Conservation (phyloP, 2,113 vertebrate genomes). For the Myotis yumanensis region DNA sequence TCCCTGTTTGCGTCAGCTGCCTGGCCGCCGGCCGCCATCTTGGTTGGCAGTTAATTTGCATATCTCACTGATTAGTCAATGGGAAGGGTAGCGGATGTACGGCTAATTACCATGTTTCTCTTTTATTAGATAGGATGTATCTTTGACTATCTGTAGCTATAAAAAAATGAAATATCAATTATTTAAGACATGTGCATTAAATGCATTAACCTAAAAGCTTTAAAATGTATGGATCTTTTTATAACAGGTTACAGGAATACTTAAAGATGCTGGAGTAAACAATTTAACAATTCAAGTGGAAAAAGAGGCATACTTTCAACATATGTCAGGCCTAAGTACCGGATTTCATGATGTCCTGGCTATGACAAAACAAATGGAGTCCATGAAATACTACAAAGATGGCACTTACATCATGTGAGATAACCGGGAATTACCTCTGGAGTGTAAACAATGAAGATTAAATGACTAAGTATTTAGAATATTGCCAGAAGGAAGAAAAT, state of each 20-base stretch:
- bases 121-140: not conserved
- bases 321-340: constrained; percentile 97
- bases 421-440: not conserved
- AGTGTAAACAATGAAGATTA: constrained; percentile 27
- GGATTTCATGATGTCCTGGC: constrained; percentile 96
- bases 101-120: too few relatives aligned
- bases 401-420: constrained; percentile 96
- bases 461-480: constrained; percentile 61
- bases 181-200: constrained; percentile 26
- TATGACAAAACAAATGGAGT: constrained; percentile 97
- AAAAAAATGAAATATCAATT: not conserved
- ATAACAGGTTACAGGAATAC: constrained; percentile 91
- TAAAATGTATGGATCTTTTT: constrained; percentile 58
- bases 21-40: too few relatives aligned
- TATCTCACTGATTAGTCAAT: too few relatives aligned
- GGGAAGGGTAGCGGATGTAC: too few relatives aligned
- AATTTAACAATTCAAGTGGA: constrained; percentile 98
- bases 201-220: constrained; percentile 49
- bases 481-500: constrained; percentile 67
- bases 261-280: constrained; percentile 97
- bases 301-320: constrained; percentile 98
- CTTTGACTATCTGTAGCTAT: not conserved
- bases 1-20: too few relatives aligned
- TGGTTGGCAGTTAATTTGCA: too few relatives aligned
- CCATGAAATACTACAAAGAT: constrained; percentile 94